Evolutionary conservation across 2,113 vertebrate genomes (phyloP).

Genomic region (Sebastes schlegelii): DNA sequence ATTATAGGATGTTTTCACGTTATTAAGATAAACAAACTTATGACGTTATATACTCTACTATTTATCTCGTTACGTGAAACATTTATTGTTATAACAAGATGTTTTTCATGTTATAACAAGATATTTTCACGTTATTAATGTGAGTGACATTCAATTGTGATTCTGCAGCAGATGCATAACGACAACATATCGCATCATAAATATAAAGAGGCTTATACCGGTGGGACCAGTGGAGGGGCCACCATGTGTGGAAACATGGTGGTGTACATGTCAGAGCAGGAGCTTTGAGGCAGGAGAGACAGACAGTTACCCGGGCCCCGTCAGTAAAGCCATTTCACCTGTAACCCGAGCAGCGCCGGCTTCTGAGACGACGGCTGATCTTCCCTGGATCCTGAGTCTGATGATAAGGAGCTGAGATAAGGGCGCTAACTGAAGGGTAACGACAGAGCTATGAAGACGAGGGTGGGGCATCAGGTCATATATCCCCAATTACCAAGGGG

Average conservation of each 20-base stretch:
- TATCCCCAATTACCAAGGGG: conserved; percentile 42
- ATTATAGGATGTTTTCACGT: too few species aligned
- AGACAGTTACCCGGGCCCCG: conserved; percentile 40
- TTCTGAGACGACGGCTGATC: conserved; percentile 55
- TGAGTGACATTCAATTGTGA: background rate
- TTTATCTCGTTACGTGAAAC: too few species aligned
- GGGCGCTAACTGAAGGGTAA: conserved; percentile 65
- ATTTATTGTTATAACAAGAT: too few species aligned
- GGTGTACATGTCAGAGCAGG: conserved; percentile 57
- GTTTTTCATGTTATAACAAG: too few species aligned
- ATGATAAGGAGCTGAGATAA: conserved; percentile 74
- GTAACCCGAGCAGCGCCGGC: conserved; percentile 63
- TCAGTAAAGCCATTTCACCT: conserved; percentile 60
- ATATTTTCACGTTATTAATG: background rate
- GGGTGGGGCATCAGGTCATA: conserved; percentile 60
- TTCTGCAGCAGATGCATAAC: background rate
- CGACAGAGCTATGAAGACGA: conserved; percentile 58
- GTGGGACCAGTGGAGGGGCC: background rate
- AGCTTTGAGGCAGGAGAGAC: conserved; percentile 42
- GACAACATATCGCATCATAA: conserved; percentile 1
- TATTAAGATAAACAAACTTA: too few species aligned
- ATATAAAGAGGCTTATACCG: background rate
- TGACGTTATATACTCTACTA: too few species aligned
- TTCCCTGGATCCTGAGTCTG: conserved; percentile 47
- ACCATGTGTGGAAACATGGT: conserved; percentile 10